phyloP scores from a whole-genome alignment of 2,113 vertebrate genomes.

The Phalacrocorax aristotelis region DNA sequence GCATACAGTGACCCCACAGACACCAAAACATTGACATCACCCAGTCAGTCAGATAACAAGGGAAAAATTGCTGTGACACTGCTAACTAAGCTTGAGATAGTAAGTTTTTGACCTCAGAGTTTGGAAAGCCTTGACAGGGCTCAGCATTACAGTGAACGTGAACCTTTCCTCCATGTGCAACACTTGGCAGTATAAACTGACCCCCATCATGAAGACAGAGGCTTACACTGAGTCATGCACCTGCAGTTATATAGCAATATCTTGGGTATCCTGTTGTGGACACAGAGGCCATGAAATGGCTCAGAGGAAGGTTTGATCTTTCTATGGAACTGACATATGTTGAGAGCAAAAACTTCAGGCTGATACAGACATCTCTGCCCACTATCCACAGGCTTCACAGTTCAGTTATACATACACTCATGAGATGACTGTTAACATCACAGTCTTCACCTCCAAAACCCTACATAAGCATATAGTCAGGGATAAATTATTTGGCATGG shows the following conservation, averaged over 20 bases:
- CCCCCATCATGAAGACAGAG: background rate
- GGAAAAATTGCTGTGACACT: background rate
- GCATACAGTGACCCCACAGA: background rate
- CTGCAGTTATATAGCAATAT: background rate
- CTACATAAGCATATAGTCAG: fast-evolving
- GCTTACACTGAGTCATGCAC: background rate
- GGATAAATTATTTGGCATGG: background rate
- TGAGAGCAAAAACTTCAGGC: background rate
- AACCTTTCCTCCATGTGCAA: background rate
- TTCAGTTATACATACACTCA: background rate
- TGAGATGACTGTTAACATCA: background rate
- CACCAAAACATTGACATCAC: background rate
- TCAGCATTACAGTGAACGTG: background rate
- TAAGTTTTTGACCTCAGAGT: background rate
- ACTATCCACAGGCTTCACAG: background rate
- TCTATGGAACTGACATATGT: background rate
- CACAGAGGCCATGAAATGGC: background rate
- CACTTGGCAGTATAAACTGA: background rate
- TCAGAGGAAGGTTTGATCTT: background rate
- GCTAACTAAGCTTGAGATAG: background rate
- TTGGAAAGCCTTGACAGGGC: background rate
- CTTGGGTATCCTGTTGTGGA: background rate
- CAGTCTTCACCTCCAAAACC: background rate
- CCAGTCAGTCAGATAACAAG: background rate
- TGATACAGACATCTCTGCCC: background rate